Percentiles rank a stretch among this genome's conserved stretches.
phyloP scores from a whole-genome alignment of 2,113 vertebrate species.

The Verasper variegatus region DNA sequence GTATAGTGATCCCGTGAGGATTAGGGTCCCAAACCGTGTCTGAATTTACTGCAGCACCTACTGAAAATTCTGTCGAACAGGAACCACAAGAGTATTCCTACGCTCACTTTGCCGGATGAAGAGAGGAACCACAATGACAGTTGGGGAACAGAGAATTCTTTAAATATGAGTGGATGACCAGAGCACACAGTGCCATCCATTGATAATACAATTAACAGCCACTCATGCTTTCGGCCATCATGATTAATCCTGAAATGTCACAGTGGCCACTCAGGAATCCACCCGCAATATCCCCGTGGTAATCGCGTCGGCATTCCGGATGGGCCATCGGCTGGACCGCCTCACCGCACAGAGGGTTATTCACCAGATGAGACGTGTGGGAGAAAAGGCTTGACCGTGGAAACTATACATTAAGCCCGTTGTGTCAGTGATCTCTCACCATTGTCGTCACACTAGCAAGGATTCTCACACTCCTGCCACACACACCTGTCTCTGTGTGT shows the following conservation, averaged over 20 bases:
- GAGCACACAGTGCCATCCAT: slow-evolving; percentile 46
- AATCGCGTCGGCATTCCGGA: slow-evolving; percentile 70
- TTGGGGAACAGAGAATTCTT: slow-evolving; percentile 24
- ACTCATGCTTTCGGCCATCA: slow-evolving; percentile 53
- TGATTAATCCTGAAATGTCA: slow-evolving; percentile 71
- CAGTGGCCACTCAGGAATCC: slow-evolving; percentile 56
- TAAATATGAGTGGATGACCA: slow-evolving; percentile 32
- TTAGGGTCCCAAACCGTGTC: slow-evolving; percentile 34
- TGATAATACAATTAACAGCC: slow-evolving; percentile 64
- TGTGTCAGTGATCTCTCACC: slow-evolving; percentile 68
- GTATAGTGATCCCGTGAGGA: slow-evolving; percentile 38
- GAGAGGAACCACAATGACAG: slow-evolving; percentile 9
- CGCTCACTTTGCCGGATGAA: background rate
- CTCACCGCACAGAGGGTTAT: slow-evolving; percentile 33
- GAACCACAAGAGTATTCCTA: background rate
- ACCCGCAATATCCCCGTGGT: slow-evolving; percentile 59
- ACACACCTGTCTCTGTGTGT: slow-evolving; percentile 71
- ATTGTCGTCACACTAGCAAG: slow-evolving; percentile 42
- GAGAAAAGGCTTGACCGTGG: slow-evolving; percentile 62
- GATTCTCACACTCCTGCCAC: slow-evolving; percentile 65
- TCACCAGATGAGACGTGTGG: slow-evolving; percentile 64
- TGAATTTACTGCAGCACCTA: background rate
- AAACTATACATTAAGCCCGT: slow-evolving; percentile 63
- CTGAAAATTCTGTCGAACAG: background rate
- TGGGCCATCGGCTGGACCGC: slow-evolving; percentile 19